A percentile compares a stretch with the other conserved stretches of the same genome.
phyloP scores from a whole-genome alignment of 1,140 invertebrate species.

The Archivesica marissinica region DNA sequence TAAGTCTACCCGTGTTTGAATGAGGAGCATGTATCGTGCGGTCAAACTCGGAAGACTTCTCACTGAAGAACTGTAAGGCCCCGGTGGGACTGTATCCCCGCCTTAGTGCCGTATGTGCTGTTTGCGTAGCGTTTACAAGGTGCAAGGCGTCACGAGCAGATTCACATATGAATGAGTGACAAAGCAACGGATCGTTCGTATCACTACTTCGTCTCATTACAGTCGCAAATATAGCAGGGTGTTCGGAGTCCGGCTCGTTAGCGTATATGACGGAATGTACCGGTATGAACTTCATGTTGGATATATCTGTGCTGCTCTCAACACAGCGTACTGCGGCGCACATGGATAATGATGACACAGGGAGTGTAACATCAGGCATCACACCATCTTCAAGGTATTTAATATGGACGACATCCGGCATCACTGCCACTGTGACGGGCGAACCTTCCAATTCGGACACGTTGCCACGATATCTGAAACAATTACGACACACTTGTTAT shows the following conservation, averaged over 20 bases:
- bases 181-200: slow-evolving; percentile 97
- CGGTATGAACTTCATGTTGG: slow-evolving; percentile 91
- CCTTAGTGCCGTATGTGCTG: slow-evolving; percentile 61
- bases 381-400: slow-evolving; percentile 97
- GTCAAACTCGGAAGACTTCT: slow-evolving; percentile 43
- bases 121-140: slow-evolving; percentile 70
- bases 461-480: slow-evolving; percentile 44
- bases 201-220: slow-evolving; percentile 93
- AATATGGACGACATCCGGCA: slow-evolving; percentile 97
- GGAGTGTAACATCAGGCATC: slow-evolving; percentile 97
- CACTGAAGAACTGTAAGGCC: slow-evolving; percentile 46
- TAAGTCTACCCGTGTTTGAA: not conserved
- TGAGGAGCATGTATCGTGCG: not conserved
- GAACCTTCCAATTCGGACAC: slow-evolving; percentile 61
- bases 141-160: slow-evolving; percentile 66
- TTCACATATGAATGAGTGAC: slow-evolving; percentile 99
- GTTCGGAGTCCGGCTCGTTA: slow-evolving; percentile 85
- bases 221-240: slow-evolving; percentile 98
- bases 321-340: slow-evolving; percentile 93
- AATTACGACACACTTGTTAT: too few species aligned
- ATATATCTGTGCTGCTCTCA: slow-evolving; percentile 67
- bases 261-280: slow-evolving; percentile 91
- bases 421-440: slow-evolving; percentile 94
- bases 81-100: slow-evolving; percentile 34
- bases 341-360: slow-evolving; percentile 97